Conservation (phyloP, 1,140 invertebrate genomes). For the Tetranychus urticae region DNA sequence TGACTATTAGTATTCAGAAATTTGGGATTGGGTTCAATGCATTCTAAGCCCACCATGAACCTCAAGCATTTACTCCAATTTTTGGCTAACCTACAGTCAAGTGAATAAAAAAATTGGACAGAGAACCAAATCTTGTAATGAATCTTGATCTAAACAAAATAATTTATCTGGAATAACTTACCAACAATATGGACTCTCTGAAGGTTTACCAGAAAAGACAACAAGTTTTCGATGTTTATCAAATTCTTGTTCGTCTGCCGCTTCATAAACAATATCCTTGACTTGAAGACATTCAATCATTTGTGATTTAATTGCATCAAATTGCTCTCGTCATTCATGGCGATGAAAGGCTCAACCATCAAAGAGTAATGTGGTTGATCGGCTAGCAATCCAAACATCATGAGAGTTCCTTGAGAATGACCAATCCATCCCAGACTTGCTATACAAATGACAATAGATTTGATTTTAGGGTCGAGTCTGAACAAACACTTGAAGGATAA, state of each 20-base stretch:
- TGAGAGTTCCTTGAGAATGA: too few species aligned
- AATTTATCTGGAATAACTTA: neutral
- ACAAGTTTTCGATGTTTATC: neutral
- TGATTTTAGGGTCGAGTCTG: too few species aligned
- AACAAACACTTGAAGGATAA: too few species aligned
- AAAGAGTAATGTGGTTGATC: too few species aligned
- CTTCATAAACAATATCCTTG: conserved; percentile 21
- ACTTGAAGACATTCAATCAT: neutral
- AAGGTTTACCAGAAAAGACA: neutral
- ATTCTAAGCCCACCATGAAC: neutral
- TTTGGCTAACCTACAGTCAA: neutral
- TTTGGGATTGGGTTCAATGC: neutral
- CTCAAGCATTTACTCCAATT: neutral
- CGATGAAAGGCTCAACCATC: too few species aligned
- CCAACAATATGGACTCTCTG: neutral
- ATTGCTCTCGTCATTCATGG: too few species aligned
- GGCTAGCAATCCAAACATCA: too few species aligned
- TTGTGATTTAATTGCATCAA: neutral
- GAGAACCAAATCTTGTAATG: neutral
- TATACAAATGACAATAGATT: too few species aligned
- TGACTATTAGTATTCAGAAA: neutral
- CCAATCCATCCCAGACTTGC: too few species aligned
- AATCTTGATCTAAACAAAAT: neutral
- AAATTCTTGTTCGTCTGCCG: conserved; percentile 30
- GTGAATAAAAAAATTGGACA: neutral